phyloP scores from a whole-genome alignment of 2,888 invertebrate genomes.

The Agriotes lineatus region DNA sequence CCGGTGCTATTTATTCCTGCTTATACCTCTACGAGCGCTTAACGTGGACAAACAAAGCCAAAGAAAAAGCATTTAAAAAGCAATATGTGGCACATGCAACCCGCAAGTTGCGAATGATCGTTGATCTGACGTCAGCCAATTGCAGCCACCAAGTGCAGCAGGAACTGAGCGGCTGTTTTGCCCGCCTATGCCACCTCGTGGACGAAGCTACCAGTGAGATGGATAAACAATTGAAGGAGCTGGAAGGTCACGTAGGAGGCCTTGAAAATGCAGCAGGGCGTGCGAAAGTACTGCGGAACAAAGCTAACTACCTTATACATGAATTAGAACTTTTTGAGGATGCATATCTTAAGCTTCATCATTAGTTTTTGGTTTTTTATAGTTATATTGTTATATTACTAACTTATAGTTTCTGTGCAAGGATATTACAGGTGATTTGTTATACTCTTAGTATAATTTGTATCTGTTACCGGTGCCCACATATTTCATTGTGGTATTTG shows the following conservation, averaged over 20 bases:
- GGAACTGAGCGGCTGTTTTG: conserved; percentile 94
- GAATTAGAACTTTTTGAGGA: conserved; percentile 93
- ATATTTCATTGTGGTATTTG: neutral
- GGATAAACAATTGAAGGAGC: conserved; percentile 82
- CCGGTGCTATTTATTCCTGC: conserved; percentile 81
- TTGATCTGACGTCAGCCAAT: conserved; percentile 96
- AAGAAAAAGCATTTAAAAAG: conserved; percentile 92
- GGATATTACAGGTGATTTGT: neutral
- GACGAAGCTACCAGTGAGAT: conserved; percentile 91
- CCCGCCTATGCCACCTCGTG: conserved; percentile 91
- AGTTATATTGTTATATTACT: conserved; percentile 2
- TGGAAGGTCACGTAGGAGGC: conserved; percentile 78
- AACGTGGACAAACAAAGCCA: conserved; percentile 97
- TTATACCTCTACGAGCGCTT: conserved; percentile 96
- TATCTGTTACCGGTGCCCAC: no score
- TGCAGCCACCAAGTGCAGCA: conserved; percentile 93
- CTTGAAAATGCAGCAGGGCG: conserved; percentile 84
- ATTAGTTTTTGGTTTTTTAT: conserved; percentile 39
- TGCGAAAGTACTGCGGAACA: conserved; percentile 89
- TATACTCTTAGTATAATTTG: no score
- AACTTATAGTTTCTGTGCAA: neutral
- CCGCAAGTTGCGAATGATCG: conserved; percentile 92
- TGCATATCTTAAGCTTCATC: conserved; percentile 76
- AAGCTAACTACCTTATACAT: conserved; percentile 91
- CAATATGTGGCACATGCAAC: conserved; percentile 96